Conservation (phyloP, 2,888 invertebrate species). For the Venustoraphidia nigricollis region DNA sequence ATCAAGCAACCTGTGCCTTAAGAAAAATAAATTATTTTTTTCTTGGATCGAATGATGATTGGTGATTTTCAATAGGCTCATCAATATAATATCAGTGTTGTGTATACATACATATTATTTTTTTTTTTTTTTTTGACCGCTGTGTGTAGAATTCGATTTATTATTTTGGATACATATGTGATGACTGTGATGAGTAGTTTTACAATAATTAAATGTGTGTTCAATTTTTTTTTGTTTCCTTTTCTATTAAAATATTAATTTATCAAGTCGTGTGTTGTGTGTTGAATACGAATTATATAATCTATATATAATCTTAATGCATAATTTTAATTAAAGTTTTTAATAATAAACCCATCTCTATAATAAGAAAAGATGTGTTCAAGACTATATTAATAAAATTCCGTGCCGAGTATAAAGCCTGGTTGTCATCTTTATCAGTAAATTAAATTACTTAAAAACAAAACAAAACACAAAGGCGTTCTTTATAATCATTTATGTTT, state of each 20-base stretch:
- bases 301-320: background rate
- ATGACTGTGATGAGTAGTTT: slow-evolving; percentile 2
- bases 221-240: background rate
- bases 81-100: background rate
- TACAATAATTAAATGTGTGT: slow-evolving; percentile 1
- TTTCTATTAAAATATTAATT: too few relatives aligned
- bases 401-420: too few relatives aligned
- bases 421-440: too few relatives aligned
- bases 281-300: too few relatives aligned
- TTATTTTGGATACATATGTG: slow-evolving; percentile 3
- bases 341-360: background rate
- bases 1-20: background rate
- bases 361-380: too few relatives aligned
- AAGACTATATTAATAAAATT: too few relatives aligned
- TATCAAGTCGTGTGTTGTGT: too few relatives aligned
- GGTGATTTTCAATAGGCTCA: slow-evolving; percentile 4
- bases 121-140: background rate
- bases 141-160: background rate
- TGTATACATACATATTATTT: background rate
- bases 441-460: too few relatives aligned
- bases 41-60: slow-evolving; percentile 4
- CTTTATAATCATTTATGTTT: too few relatives aligned
- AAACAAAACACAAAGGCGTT: too few relatives aligned
- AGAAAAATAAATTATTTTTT: slow-evolving; percentile 4
- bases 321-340: background rate